Percentiles rank a stretch among this genome's conserved stretches.
phyloP scores from a whole-genome alignment of 2,113 vertebrate genomes.

The Gopherus evgoodei region DNA sequence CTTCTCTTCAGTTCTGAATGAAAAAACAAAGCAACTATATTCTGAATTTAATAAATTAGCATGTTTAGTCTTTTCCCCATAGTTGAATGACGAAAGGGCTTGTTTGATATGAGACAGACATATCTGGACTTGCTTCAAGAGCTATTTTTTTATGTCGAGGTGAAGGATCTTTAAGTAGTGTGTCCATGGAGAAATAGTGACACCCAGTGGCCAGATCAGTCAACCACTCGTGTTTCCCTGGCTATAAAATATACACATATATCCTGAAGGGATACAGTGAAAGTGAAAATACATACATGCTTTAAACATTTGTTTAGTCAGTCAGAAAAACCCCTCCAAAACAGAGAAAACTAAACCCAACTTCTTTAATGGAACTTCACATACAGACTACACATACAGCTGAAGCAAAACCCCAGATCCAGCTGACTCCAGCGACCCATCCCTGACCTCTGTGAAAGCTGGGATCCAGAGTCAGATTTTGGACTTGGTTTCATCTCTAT shows the following conservation, averaged over 20 bases:
- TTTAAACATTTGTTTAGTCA: accelerated
- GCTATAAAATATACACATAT: accelerated
- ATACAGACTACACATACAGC: neutral
- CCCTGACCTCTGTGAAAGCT: neutral
- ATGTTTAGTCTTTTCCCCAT: neutral
- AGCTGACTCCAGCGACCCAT: accelerated
- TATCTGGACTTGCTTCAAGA: neutral
- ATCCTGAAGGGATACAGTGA: neutral
- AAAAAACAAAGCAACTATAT: neutral
- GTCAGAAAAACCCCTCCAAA: neutral
- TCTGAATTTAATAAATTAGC: neutral
- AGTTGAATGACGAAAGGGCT: constrained; percentile 20
- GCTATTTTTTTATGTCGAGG: neutral
- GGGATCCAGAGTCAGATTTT: accelerated
- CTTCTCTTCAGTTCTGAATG: neutral
- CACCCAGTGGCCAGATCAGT: constrained; percentile 49
- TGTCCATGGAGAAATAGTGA: constrained; percentile 64
- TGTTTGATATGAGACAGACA: neutral
- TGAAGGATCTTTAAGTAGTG: accelerated
- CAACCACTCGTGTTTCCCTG: neutral
- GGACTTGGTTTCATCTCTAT: neutral
- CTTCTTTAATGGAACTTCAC: neutral
- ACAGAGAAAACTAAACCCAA: neutral
- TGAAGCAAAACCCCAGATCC: neutral
- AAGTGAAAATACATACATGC: neutral